phyloP scores from a whole-genome alignment of 2,113 vertebrate species.

The Thunnus thynnus region DNA sequence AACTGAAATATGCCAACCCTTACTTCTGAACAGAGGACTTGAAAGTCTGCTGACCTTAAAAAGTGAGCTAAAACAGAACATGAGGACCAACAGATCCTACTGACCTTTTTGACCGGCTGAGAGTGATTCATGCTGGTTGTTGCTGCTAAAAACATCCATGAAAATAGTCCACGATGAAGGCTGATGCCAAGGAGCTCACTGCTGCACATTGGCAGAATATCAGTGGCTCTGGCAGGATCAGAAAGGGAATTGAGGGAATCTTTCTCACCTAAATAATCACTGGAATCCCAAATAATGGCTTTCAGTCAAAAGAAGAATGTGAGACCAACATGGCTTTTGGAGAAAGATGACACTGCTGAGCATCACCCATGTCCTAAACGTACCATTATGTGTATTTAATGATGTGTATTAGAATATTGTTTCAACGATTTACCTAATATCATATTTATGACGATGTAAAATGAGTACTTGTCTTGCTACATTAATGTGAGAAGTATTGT shows the following conservation, averaged over 20 bases:
- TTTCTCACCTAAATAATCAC: slow-evolving; percentile 34
- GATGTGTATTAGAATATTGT: no score
- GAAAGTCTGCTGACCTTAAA: slow-evolving; percentile 63
- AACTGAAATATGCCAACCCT: neutral
- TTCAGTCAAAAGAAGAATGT: neutral
- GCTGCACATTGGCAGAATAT: slow-evolving; percentile 30
- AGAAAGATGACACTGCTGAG: slow-evolving; percentile 4
- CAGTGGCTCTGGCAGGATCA: slow-evolving; percentile 17
- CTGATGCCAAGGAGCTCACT: slow-evolving; percentile 26
- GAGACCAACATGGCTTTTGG: neutral
- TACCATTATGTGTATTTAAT: neutral
- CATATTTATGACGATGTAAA: neutral
- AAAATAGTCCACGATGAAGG: slow-evolving; percentile 11
- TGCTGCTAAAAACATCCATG: slow-evolving; percentile 17
- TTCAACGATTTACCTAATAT: neutral
- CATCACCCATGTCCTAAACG: neutral
- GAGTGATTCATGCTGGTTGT: slow-evolving; percentile 15
- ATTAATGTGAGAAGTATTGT: neutral
- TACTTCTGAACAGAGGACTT: slow-evolving; percentile 32
- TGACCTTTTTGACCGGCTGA: slow-evolving; percentile 55
- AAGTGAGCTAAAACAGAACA: slow-evolving; percentile 49
- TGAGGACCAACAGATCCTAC: slow-evolving; percentile 22
- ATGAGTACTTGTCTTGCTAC: neutral
- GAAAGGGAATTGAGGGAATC: slow-evolving; percentile 17
- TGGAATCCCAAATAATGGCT: slow-evolving; percentile 48